Conservation (phyloP, 1,140 invertebrate species). For the Caerostris extrusa region DNA sequence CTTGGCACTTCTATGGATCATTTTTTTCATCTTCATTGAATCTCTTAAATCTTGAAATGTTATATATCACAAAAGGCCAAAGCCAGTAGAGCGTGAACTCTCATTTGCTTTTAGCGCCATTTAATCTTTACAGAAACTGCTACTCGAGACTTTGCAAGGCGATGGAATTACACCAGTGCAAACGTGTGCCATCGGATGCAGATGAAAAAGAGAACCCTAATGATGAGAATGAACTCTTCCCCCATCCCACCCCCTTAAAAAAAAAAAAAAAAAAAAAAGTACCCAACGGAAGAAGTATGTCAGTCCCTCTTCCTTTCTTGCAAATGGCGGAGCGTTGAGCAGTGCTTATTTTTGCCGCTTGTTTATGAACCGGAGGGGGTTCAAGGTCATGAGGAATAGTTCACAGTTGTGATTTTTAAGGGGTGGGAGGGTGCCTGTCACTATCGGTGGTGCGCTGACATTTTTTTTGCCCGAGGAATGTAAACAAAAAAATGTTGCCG, state of each 20-base stretch:
- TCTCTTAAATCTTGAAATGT: neutral
- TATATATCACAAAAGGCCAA: neutral
- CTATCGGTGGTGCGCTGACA: neutral
- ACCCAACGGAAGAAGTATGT: neutral
- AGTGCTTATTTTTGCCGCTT: constrained; percentile 23
- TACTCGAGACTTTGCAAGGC: neutral
- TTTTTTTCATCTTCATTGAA: too few species aligned
- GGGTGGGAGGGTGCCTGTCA: neutral
- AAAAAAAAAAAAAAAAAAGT: neutral
- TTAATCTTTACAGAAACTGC: neutral
- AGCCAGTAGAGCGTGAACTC: neutral
- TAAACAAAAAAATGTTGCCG: constrained; percentile 29
- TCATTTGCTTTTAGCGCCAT: neutral
- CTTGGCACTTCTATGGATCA: too few species aligned
- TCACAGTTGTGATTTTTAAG: constrained; percentile 2
- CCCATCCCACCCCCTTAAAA: too few species aligned
- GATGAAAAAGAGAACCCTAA: neutral
- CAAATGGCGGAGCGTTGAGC: neutral
- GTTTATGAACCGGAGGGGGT: neutral
- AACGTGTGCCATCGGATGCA: neutral
- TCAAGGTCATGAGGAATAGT: neutral
- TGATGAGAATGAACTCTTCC: neutral
- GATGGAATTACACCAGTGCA: neutral
- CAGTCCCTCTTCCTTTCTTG: neutral
- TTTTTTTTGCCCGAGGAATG: neutral